Evolutionary conservation across 35 echinoderm and acorn worm genomes (phyloP).

Genomic region (Amphiura filiformis): DNA sequence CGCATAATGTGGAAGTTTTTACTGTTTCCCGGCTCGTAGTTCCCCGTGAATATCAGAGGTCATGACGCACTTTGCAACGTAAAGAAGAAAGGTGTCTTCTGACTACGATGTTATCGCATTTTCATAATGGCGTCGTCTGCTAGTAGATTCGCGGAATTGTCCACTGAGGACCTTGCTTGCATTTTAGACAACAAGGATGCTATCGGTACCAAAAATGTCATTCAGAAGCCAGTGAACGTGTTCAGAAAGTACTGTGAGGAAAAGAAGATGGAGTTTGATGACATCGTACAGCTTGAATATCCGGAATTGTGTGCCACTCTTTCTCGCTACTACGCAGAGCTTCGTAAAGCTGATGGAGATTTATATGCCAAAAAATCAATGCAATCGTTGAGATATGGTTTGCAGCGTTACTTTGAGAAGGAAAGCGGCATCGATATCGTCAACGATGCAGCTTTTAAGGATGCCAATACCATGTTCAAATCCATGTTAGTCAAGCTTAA

Average conservation of each 20-base stretch:
- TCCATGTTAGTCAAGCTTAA: slow-evolving; percentile 24
- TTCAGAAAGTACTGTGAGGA: not conserved
- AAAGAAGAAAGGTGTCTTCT: too few relatives aligned
- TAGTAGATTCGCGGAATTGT: too few relatives aligned
- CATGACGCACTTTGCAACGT: too few relatives aligned
- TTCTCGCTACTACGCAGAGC: slow-evolving; percentile 6
- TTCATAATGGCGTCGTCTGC: too few relatives aligned
- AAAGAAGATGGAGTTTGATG: too few relatives aligned
- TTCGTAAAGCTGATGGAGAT: slow-evolving; percentile 16
- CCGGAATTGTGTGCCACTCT: not conserved
- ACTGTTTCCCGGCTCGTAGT: too few relatives aligned
- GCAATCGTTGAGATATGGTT: slow-evolving; percentile 5
- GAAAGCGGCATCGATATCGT: slow-evolving; percentile 12
- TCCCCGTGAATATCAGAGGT: too few relatives aligned
- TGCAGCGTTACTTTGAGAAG: slow-evolving; percentile 11
- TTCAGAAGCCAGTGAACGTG: not conserved
- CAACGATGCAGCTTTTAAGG: slow-evolving; percentile 21
- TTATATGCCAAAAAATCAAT: slow-evolving; percentile 22
- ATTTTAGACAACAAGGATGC: slow-evolving; percentile 31
- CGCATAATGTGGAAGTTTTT: too few relatives aligned
- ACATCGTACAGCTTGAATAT: not conserved
- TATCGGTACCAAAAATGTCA: not conserved
- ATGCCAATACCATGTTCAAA: slow-evolving; percentile 18
- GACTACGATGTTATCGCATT: too few relatives aligned
- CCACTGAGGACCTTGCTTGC: too few relatives aligned